Evolutionary conservation across 2,888 invertebrate species (phyloP), one percentile per base, ranked within the genome.

Genomic region (Diarsia brunnea): DNA sequence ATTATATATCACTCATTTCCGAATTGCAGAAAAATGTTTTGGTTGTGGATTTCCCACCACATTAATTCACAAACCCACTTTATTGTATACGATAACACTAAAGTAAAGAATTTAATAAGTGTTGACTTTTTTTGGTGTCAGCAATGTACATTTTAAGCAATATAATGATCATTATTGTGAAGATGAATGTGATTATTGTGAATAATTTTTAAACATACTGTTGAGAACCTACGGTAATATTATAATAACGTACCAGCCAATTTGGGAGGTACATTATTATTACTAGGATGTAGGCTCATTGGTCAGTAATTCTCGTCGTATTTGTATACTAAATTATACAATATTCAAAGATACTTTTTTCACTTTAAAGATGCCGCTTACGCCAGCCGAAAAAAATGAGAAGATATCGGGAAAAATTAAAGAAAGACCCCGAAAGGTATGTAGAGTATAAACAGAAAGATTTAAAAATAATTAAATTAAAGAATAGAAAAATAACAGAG

Each of bases 371-470:
- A 68, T 73, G 73, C 61, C 68, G 68, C 68, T 73, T 24, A 76
- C 72, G 31, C 75, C 72, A 45, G 72, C 72, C 8, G 75, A n/a
- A n/a, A 76, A 76, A 43, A 16, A 76, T 72, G 67, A 72, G 2
- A 67, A 60, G 72, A 63, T 76, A 68, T 8, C 67, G 75, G 14
- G 67, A 51, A 72, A 76, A 72, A 67, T 0, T 72, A 47, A 76
- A 71, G 4, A 49, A 55, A 63, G 67, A 76, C 53, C 75, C 75
- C 55, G 63, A 68, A 27, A 77, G 64, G 27, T 64, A 68, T 55
- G 73, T 69, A 73, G 27, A 77, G 63, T 73, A 77, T 55, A 77
- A 68, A 2, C 68, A 76, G 4, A 76, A 76, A 0, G 63, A 76
- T 73, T 67, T 67, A 0, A 63, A 73, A 55, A 66, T 45, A 38